Conservation (phyloP, 35 echinoderm and acorn worm species). For the Apostichopus californicus region DNA sequence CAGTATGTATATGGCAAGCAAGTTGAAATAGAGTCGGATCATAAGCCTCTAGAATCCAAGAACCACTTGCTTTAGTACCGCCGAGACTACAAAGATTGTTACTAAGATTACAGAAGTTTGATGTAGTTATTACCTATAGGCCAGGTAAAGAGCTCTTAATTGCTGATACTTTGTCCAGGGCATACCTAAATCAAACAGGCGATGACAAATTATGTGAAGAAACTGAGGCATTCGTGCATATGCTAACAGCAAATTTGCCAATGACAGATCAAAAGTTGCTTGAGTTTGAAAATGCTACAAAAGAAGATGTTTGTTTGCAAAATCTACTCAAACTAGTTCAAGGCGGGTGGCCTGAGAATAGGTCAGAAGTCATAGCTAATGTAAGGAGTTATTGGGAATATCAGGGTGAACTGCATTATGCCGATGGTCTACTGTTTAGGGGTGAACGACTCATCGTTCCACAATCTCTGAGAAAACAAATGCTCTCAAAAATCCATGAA, state of each 20-base stretch:
- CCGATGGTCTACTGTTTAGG: neutral
- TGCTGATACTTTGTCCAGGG: slow-evolving; percentile 19
- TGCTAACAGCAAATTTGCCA: slow-evolving; percentile 1
- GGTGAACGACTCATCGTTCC: neutral
- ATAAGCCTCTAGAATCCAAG: slow-evolving; percentile 1
- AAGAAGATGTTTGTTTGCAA: slow-evolving; percentile 19
- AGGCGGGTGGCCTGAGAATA: neutral
- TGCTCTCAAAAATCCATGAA: neutral
- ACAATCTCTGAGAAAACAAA: neutral
- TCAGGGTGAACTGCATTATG: neutral
- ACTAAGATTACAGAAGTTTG: slow-evolving; percentile 7
- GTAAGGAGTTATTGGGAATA: neutral
- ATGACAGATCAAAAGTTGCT: slow-evolving; percentile 37
- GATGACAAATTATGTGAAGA: neutral
- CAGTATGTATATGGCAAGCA: slow-evolving; percentile 39
- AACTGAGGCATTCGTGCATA: neutral
- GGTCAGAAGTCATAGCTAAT: neutral
- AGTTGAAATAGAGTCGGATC: slow-evolving; percentile 15
- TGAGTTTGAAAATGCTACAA: slow-evolving; percentile 29
- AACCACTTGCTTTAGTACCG: neutral
- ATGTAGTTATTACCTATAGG: neutral
- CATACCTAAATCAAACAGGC: neutral
- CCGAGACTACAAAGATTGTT: neutral
- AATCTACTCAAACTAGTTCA: neutral
- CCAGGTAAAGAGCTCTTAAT: slow-evolving; percentile 25